phyloP scores from a whole-genome alignment of 2,888 invertebrate species.

The Diabrotica balteata region DNA sequence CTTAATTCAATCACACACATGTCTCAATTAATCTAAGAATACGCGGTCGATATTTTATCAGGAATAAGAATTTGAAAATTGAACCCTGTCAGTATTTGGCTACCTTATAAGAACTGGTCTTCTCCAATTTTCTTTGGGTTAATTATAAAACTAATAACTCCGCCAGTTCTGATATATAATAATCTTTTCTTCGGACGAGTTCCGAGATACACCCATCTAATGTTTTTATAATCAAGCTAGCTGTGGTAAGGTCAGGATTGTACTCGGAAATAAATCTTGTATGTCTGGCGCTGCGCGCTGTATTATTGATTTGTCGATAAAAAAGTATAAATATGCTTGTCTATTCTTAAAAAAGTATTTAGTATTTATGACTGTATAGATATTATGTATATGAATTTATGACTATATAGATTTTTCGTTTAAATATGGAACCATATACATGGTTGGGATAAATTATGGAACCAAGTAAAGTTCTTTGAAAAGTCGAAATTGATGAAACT shows the following conservation, averaged over 20 bases:
- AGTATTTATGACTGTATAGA: too few species aligned
- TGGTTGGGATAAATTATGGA: too few species aligned
- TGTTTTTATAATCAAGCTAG: constrained; percentile 21
- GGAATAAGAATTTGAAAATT: constrained; percentile 13
- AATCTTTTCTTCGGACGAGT: constrained; percentile 12
- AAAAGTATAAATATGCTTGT: too few species aligned
- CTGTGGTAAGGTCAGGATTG: constrained; percentile 12
- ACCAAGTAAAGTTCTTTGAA: too few species aligned
- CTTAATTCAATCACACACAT: too few species aligned
- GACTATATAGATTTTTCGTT: too few species aligned
- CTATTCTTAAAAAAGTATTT: too few species aligned
- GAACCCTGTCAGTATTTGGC: constrained; percentile 14
- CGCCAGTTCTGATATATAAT: constrained; percentile 19
- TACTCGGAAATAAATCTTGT: constrained; percentile 1
- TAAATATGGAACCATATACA: too few species aligned
- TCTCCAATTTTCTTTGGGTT: constrained; percentile 10
- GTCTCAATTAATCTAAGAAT: not conserved
- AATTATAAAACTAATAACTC: constrained; percentile 16
- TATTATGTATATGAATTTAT: too few species aligned
- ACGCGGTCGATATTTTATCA: constrained; percentile 16
- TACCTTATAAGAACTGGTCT: constrained; percentile 18
- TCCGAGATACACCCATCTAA: constrained; percentile 23
- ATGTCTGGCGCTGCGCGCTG: not conserved
- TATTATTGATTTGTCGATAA: not conserved
- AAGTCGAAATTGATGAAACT: too few species aligned